Evolutionary conservation across 2,888 invertebrate species (phyloP), one percentile per base, ranked within the genome.

Genomic region (Calameuta filiformis): DNA sequence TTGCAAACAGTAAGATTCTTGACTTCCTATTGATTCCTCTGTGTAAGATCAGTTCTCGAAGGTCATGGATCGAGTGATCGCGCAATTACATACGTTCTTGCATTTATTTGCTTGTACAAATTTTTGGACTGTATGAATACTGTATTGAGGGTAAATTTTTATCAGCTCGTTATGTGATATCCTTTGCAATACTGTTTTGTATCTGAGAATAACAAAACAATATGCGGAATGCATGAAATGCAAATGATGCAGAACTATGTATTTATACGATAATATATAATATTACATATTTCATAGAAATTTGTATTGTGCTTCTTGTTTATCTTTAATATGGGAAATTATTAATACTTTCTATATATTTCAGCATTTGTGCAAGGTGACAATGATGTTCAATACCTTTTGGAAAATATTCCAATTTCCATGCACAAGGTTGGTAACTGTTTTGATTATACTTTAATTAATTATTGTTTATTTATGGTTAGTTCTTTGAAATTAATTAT

Each of bases 321-420:
- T 31, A 71, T 56, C 23, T 69, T 35, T 31, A n/a, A 31, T 31
- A 11, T 56, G 12, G 15, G 31, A 81, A 77, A 79, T 77, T 78
- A 80, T 83, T 80, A 37, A 40, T 79, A 81, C 12, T 56, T 56
- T 56, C 23, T 23, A 56, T 83, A 85, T 83, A 87, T 85, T 93
- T 86, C 92, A 94, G 96, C 94, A 84, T 96, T 95, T 89, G 94
- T 95, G 87, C 95, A 95, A 91, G 95, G 93, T 89, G 95, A 94
- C 91, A 94, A 94, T 88, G 95, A 95, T 87, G 92, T 94, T 84
- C 94, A 94, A 90, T 95, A 95, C 91, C 93, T 95, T 90, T 94
- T 94, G 89, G 94, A 95, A 90, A 94, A 94, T 87, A 92, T 94
- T 87, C 93, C 93, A 83, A 92, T 92, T 83, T 89, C 93, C 82